phyloP scores from a whole-genome alignment of 2,888 invertebrate genomes.

The Drosophila algonquin region DNA sequence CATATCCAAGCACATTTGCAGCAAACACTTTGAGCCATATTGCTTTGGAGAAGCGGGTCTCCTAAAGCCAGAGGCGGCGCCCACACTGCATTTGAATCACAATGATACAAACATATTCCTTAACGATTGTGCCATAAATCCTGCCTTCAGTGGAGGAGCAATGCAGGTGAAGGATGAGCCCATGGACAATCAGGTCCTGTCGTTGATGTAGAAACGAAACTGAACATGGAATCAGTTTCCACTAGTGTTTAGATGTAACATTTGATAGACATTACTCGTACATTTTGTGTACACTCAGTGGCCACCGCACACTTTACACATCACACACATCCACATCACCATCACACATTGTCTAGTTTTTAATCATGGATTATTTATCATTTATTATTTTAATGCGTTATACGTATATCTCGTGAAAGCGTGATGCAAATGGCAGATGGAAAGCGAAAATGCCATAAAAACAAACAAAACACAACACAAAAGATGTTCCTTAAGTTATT shows the following conservation, averaged over 20 bases:
- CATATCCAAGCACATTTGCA: slow-evolving; percentile 63
- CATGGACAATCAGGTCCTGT: slow-evolving; percentile 59
- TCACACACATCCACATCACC: slow-evolving; percentile 21
- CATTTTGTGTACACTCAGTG: background rate
- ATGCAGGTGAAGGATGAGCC: slow-evolving; percentile 64
- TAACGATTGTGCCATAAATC: slow-evolving; percentile 53
- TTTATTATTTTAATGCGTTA: slow-evolving; percentile 44
- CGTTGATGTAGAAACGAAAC: slow-evolving; percentile 43
- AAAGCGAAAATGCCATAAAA: slow-evolving; percentile 34
- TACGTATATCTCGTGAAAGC: slow-evolving; percentile 14
- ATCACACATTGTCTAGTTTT: slow-evolving; percentile 47
- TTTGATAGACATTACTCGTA: slow-evolving; percentile 30
- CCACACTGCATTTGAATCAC: slow-evolving; percentile 75
- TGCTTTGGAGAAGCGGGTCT: slow-evolving; percentile 60
- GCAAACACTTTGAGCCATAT: slow-evolving; percentile 67
- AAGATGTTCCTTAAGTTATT: slow-evolving; percentile 64
- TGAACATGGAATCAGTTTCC: slow-evolving; percentile 28
- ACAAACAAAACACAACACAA: slow-evolving; percentile 31
- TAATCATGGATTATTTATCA: slow-evolving; percentile 22
- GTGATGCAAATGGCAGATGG: background rate
- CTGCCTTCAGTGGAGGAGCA: slow-evolving; percentile 23
- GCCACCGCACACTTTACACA: background rate
- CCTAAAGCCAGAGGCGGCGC: slow-evolving; percentile 71
- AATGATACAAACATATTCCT: slow-evolving; percentile 71
- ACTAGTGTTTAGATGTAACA: slow-evolving; percentile 28